phyloP scores from a whole-genome alignment of 2,888 invertebrate genomes.

The Mermis nigrescens region DNA sequence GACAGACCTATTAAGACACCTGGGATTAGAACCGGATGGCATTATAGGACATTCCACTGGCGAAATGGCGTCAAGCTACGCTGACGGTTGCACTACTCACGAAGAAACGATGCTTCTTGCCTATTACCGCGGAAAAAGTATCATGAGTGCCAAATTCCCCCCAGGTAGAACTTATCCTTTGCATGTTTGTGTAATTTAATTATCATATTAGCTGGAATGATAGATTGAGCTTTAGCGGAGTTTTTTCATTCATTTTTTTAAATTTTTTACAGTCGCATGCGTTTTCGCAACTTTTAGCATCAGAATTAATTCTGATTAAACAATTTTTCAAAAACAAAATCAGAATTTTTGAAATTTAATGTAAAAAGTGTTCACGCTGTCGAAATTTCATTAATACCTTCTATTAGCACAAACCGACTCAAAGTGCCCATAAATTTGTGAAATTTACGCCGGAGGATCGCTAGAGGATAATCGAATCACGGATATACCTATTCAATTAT shows the following conservation, averaged over 20 bases:
- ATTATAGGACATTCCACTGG: conserved; percentile 85
- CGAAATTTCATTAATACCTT: too few relatives aligned
- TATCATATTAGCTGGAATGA: too few relatives aligned
- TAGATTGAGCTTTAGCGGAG: too few relatives aligned
- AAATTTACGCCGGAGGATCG: too few relatives aligned
- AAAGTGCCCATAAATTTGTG: too few relatives aligned
- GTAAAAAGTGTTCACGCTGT: too few relatives aligned
- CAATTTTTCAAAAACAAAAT: too few relatives aligned
- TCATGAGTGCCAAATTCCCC: conserved; percentile 52
- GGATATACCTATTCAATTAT: too few relatives aligned
- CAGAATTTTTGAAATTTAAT: too few relatives aligned
- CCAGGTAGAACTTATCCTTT: conserved; percentile 27
- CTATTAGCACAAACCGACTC: too few relatives aligned
- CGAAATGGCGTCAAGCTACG: conserved; percentile 84
- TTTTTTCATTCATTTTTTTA: not conserved
- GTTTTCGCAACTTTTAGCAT: not conserved
- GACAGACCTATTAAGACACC: conserved; percentile 58
- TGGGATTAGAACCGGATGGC: conserved; percentile 67
- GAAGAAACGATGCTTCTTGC: conserved; percentile 84
- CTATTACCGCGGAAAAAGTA: conserved; percentile 71
- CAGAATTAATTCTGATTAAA: not conserved
- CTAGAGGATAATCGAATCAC: too few relatives aligned
- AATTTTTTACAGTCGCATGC: not conserved
- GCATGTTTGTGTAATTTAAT: too few relatives aligned
- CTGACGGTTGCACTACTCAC: conserved; percentile 77